Conservation (phyloP, 2,888 invertebrate species). For the Tiliacea aurago region DNA sequence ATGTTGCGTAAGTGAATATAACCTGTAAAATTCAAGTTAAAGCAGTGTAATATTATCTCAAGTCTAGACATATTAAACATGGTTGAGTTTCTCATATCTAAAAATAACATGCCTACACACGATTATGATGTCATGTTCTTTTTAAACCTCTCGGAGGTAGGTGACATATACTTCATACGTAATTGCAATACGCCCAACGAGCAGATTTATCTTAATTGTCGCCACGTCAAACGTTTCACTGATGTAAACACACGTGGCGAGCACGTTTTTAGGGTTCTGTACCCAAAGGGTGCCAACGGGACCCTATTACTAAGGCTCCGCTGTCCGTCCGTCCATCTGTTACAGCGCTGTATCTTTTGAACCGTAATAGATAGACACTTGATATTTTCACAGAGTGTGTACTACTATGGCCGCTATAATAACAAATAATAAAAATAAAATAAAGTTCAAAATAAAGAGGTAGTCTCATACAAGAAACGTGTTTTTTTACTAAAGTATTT, state of each 20-base stretch:
- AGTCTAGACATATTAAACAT: constrained; percentile 42
- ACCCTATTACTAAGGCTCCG: too few relatives aligned
- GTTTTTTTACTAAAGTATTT: too few relatives aligned
- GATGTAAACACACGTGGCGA: constrained; percentile 1
- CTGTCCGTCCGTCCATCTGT: too few relatives aligned
- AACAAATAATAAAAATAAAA: too few relatives aligned
- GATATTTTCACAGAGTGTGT: too few relatives aligned
- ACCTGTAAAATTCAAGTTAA: constrained; percentile 20
- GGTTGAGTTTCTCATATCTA: constrained; percentile 46
- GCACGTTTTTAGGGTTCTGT: not conserved
- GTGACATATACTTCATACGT: constrained; percentile 48
- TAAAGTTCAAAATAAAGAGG: too few relatives aligned
- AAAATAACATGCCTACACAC: constrained; percentile 48
- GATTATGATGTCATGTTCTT: constrained; percentile 69
- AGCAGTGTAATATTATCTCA: constrained; percentile 15
- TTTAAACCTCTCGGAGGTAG: constrained; percentile 53
- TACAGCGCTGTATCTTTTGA: too few relatives aligned
- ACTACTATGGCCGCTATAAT: too few relatives aligned
- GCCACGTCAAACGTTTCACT: constrained; percentile 6
- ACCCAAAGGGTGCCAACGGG: too few relatives aligned
- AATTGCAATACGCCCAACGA: constrained; percentile 35
- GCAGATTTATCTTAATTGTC: constrained; percentile 38
- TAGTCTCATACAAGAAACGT: too few relatives aligned
- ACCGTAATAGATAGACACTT: too few relatives aligned
- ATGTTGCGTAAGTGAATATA: not conserved